Evolutionary conservation across 2,888 invertebrate species (phyloP), one percentile per base, ranked within the genome.

Genomic region (Bembecia ichneumoniformis): DNA sequence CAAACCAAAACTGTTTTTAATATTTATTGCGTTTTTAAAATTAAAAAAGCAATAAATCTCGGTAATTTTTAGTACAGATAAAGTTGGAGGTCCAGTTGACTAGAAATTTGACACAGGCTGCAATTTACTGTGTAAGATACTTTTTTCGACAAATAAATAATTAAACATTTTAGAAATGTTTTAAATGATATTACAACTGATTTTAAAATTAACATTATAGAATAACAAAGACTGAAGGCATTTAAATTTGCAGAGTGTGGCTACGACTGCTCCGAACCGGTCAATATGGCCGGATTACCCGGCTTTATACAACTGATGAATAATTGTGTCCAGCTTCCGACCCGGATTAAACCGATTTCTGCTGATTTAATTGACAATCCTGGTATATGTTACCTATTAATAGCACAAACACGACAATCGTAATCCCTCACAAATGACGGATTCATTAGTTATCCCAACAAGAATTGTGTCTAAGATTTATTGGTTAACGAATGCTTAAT

Each of bases 301-400:
- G 70, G 82, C 77, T 81, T 82, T 81, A 77, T 80, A 66, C 70
- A 66, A 66, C 77, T 81, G 82, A 82, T 83, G 83, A 84, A 83
- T 84, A 82, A 82, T 82, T 82, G 79, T 81, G 80, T 78, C 81
- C 82, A 73, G 68, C 71, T 67, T 68, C 74, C 78, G 75, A 74
- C 74, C 76, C 71, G 81, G 80, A 77, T 81, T 82, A 77, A 77
- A 73, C 70, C 71, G 81, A 76, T 82, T 77, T 80, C 79, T 77
- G 71, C 71, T 80, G 79, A 83, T 82, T 82, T 81, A 82, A 83
- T 83, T 82, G 82, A 82, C 80, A 78, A 78, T 76, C 71, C 79
- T 68, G 68, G 68, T 71, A 76, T 80, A 75, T 79, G 79, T 74
- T 70, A 68, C 68, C 77, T 73, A 77, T 79, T 80, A 77, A 77